Percentiles rank a stretch among this genome's conserved stretches.
These are phyloP conservation scores for Clarias gariepinus DNA, from an alignment of 2,113 vertebrate species.

Conservation along the genomic window DNA sequence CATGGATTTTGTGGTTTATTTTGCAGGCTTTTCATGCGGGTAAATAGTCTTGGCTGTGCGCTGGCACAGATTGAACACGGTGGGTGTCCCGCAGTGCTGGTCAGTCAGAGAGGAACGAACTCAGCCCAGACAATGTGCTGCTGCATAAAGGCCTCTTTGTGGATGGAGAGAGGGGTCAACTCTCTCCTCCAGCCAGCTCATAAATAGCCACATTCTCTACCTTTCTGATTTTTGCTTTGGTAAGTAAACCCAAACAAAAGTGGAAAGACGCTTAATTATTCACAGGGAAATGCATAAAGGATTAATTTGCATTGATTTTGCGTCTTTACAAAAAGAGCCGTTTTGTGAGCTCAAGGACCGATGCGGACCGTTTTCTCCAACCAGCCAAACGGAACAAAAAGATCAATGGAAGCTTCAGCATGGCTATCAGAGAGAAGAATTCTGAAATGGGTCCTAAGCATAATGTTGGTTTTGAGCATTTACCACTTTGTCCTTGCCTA, in stretches of 20 bases:
- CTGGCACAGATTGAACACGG: constrained; percentile 65
- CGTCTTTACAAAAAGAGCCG: constrained; percentile 66
- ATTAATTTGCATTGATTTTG: constrained; percentile 80
- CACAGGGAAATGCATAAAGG: constrained; percentile 77
- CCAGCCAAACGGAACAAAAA: constrained; percentile 67
- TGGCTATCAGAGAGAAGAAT: constrained; percentile 65
- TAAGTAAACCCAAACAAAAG: constrained; percentile 70
- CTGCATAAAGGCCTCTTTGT: constrained; percentile 77
- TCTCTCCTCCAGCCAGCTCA: constrained; percentile 70
- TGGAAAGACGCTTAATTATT: constrained; percentile 72
- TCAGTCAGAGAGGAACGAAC: constrained; percentile 71
- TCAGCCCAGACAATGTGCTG: constrained; percentile 67
- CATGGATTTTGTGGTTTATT: constrained; percentile 61
- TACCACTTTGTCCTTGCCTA: constrained; percentile 63
- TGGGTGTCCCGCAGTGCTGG: constrained; percentile 74
- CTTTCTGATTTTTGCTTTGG: constrained; percentile 75
- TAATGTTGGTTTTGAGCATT: constrained; percentile 68
- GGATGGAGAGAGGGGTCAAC: constrained; percentile 70
- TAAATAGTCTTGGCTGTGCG: constrained; percentile 68
- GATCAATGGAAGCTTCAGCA: constrained; percentile 68
- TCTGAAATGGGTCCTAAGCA: constrained; percentile 64
- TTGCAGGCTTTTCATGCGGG: constrained; percentile 60
- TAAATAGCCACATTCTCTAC: constrained; percentile 74
- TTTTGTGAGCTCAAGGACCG: constrained; percentile 65
- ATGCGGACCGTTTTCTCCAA: constrained; percentile 63